Evolutionary conservation across 2,797 vertebrate genomes (phyloP).

Genomic region (Oreortyx pictus): DNA sequence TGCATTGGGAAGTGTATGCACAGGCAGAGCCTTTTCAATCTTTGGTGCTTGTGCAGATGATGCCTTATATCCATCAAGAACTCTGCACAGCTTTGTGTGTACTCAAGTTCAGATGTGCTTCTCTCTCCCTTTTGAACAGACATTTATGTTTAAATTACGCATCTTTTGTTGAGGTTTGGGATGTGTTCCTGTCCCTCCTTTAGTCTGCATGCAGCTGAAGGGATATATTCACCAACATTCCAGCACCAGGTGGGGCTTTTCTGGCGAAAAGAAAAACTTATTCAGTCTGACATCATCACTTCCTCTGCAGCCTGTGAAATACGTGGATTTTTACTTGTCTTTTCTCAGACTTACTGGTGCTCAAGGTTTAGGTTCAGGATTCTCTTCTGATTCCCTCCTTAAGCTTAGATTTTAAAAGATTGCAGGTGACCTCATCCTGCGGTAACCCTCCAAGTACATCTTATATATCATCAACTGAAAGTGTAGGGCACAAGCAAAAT

Average conservation of each 20-base stretch:
- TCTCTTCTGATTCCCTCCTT: neutral
- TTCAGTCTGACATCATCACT: neutral
- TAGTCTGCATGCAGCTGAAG: neutral
- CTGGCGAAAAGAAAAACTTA: neutral
- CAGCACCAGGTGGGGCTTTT: neutral
- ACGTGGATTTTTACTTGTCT: neutral
- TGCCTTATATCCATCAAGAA: neutral
- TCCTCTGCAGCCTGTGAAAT: neutral
- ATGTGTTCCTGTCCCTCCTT: neutral
- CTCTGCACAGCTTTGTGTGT: neutral
- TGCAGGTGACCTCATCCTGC: neutral
- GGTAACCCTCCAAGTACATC: neutral
- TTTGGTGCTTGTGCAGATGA: neutral
- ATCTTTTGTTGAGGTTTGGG: neutral
- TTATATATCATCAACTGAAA: neutral
- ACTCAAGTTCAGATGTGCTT: neutral
- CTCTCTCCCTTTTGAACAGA: neutral
- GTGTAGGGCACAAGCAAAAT: neutral
- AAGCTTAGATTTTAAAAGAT: neutral
- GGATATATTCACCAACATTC: conserved; percentile 21
- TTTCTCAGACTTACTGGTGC: neutral
- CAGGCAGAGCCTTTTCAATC: neutral
- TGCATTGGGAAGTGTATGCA: neutral
- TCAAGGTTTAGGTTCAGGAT: neutral
- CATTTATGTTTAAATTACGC: neutral